These are phyloP conservation scores for Amia ocellicauda DNA, from an alignment of 2,113 vertebrate species.

Conservation along the genomic window DNA sequence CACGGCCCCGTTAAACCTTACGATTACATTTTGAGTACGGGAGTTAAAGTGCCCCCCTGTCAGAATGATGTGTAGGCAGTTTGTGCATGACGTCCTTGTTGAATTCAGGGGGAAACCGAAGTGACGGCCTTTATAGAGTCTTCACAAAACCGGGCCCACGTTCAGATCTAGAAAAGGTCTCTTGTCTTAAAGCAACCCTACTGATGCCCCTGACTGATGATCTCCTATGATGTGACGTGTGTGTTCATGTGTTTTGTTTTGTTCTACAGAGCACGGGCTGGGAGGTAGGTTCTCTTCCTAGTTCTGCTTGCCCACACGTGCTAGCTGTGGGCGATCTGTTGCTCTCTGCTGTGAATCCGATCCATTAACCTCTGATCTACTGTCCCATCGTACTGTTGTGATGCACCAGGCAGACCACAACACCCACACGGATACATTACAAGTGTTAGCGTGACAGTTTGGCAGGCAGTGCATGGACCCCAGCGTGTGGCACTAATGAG, in stretches of 20 bases:
- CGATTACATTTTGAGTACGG: too few species aligned
- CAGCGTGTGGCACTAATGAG: constrained; percentile 81
- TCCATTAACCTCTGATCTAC: constrained; percentile 87
- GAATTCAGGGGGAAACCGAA: too few species aligned
- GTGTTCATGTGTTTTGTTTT: constrained; percentile 73
- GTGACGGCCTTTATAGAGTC: too few species aligned
- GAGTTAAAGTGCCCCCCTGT: too few species aligned
- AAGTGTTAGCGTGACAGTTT: constrained; percentile 55
- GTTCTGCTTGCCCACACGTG: constrained; percentile 93
- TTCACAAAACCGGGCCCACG: too few species aligned
- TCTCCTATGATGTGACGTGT: constrained; percentile 68
- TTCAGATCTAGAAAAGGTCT: not conserved
- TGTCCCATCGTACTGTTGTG: constrained; percentile 57
- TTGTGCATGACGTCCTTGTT: too few species aligned
- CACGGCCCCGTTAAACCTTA: too few species aligned
- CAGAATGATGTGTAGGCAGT: too few species aligned
- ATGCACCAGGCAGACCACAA: constrained; percentile 43
- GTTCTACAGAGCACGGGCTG: constrained; percentile 99
- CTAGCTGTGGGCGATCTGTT: constrained; percentile 83
- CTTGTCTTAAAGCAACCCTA: not conserved
- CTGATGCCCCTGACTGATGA: not conserved
- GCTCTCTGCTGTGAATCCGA: constrained; percentile 82
- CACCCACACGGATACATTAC: too few species aligned
- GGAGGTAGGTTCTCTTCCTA: constrained; percentile 95
- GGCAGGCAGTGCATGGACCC: constrained; percentile 89